Percentiles rank a stretch among this genome's conserved stretches.
Evolutionary conservation across 92 coral and sea anemone genomes (phyloP).

Genomic region (Umimayanthus kanabou): DNA sequence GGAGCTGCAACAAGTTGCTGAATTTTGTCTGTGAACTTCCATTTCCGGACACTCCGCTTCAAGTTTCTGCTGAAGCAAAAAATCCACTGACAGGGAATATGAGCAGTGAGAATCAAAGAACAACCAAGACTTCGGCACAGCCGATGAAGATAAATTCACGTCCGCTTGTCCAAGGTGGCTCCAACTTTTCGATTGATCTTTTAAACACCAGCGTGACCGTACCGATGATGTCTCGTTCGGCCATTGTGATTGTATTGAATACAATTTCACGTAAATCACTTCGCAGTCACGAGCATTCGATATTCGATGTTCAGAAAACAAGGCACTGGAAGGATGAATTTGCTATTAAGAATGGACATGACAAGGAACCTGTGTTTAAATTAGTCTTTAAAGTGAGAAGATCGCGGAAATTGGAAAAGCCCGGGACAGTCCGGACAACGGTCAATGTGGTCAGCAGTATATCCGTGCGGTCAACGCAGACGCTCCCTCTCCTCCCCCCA

Average conservation of each 20-base stretch:
- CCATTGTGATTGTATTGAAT: neutral
- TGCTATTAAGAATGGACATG: neutral
- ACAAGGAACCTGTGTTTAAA: neutral
- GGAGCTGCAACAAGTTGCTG: slow-evolving; percentile 15
- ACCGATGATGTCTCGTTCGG: neutral
- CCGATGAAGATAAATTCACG: neutral
- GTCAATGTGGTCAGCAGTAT: neutral
- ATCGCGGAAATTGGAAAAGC: neutral
- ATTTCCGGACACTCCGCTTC: slow-evolving; percentile 11
- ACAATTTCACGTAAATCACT: neutral
- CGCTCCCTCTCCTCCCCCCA: neutral
- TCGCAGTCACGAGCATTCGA: neutral
- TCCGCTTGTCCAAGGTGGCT: neutral
- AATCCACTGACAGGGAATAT: neutral
- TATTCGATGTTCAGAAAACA: neutral
- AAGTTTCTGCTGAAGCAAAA: neutral
- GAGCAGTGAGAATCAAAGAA: neutral
- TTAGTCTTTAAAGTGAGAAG: no score
- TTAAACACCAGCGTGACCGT: neutral
- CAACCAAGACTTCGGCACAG: neutral
- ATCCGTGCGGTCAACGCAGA: neutral
- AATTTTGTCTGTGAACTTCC: slow-evolving; percentile 26
- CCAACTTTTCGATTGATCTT: neutral
- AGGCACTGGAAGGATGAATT: neutral
- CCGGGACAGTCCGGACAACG: neutral